These are phyloP conservation scores for Phaethon lepturus DNA, from an alignment of 2,113 vertebrate genomes.

Conservation along the genomic window DNA sequence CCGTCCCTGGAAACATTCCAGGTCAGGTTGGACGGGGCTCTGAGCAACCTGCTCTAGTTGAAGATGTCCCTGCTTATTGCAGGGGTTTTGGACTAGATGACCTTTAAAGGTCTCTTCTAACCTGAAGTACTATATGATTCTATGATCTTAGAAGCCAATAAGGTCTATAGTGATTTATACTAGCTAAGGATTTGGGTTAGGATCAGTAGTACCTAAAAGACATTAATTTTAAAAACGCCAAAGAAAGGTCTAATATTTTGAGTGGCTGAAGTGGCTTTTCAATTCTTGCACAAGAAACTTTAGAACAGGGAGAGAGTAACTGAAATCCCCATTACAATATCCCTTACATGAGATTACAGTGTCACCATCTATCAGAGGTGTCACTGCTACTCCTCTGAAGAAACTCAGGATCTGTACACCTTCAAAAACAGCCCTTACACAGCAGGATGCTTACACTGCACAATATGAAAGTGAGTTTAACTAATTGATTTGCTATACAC, in stretches of 20 bases:
- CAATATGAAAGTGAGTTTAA: background rate
- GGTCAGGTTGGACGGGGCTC: too few species aligned
- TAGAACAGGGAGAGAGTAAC: background rate
- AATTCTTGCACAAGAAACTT: background rate
- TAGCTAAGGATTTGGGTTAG: background rate
- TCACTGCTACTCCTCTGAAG: conserved; percentile 18
- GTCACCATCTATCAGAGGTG: background rate
- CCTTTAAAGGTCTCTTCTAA: too few species aligned
- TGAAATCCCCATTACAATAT: background rate
- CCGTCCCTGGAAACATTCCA: too few species aligned
- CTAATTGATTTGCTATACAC: background rate
- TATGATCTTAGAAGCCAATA: background rate
- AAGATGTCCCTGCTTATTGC: too few species aligned
- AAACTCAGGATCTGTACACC: background rate
- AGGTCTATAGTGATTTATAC: background rate
- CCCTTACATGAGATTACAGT: background rate
- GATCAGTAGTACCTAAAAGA: background rate
- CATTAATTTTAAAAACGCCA: background rate
- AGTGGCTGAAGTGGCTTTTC: background rate
- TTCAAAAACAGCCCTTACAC: background rate
- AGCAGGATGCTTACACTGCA: background rate
- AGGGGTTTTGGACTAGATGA: too few species aligned
- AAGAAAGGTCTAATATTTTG: background rate
- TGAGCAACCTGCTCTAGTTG: too few species aligned
- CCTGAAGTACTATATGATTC: too few species aligned